These are phyloP conservation scores for Campoletis sonorensis DNA, from an alignment of 1,140 invertebrate genomes.

Conservation along the genomic window DNA sequence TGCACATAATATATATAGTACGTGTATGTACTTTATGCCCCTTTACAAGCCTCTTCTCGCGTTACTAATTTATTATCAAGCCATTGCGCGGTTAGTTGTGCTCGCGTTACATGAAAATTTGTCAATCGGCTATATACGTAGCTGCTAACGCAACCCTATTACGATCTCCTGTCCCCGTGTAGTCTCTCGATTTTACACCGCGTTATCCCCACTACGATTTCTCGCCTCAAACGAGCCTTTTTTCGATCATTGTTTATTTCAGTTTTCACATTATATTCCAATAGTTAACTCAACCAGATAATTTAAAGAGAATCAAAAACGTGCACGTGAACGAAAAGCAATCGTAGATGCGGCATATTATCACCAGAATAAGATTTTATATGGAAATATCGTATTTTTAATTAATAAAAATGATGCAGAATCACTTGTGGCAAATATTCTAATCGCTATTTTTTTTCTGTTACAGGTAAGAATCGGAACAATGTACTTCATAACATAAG, in stretches of 20 bases:
- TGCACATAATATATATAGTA: too few species aligned
- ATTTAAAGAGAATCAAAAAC: too few species aligned
- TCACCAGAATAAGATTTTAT: too few species aligned
- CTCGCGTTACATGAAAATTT: constrained; percentile 49
- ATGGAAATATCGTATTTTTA: too few species aligned
- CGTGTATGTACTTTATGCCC: not conserved
- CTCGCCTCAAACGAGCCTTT: constrained; percentile 3
- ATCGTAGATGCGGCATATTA: too few species aligned
- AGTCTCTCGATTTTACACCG: not conserved
- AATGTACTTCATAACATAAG: not conserved
- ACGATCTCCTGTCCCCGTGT: not conserved
- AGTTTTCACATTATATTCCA: too few species aligned
- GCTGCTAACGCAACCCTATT: not conserved
- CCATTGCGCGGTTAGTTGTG: constrained; percentile 29
- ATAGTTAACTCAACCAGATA: too few species aligned
- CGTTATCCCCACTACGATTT: constrained; percentile 9
- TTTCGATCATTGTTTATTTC: not conserved
- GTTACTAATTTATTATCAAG: constrained; percentile 59
- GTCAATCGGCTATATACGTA: constrained; percentile 39
- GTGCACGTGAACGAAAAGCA: too few species aligned
- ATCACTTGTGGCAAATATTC: not conserved
- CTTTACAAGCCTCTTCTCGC: constrained; percentile 48
- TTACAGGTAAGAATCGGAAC: constrained; percentile 63
- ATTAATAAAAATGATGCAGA: not conserved
- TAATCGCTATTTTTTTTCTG: constrained; percentile 54